Conservation (phyloP, 2,113 vertebrate genomes). For the Pseudorectes ferrugineus region DNA sequence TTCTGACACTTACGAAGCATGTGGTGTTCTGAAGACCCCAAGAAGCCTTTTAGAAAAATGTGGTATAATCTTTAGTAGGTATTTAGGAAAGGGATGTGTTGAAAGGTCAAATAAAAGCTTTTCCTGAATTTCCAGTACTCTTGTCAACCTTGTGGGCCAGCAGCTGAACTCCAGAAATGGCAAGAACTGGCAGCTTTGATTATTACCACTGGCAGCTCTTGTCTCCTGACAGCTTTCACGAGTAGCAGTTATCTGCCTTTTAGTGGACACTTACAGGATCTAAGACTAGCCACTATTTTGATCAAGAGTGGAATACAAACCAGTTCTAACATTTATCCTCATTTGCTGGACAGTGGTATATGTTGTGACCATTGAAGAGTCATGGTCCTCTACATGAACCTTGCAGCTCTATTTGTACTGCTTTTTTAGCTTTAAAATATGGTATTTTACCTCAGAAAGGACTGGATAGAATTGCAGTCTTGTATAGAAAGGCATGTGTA, state of each 20-base stretch:
- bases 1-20: fast-evolving
- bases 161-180: not conserved
- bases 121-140: not conserved
- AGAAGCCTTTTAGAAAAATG: not conserved
- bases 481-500: not conserved
- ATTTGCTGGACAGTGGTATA: not conserved
- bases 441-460: not conserved
- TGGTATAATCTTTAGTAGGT: not conserved
- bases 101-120: not conserved
- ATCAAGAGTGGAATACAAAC: not conserved
- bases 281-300: not conserved
- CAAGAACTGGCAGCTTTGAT: not conserved
- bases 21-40: not conserved
- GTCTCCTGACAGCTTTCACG: not conserved
- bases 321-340: not conserved
- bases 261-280: not conserved
- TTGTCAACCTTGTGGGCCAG: not conserved
- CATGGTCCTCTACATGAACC: not conserved
- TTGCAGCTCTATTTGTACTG: not conserved
- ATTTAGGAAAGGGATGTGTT: not conserved
- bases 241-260: not conserved
- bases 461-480: not conserved
- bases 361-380: not conserved
- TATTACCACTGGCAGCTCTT: not conserved
- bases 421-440: not conserved